phyloP scores from a whole-genome alignment of 2,113 vertebrate genomes.

The Zosterops lateralis region DNA sequence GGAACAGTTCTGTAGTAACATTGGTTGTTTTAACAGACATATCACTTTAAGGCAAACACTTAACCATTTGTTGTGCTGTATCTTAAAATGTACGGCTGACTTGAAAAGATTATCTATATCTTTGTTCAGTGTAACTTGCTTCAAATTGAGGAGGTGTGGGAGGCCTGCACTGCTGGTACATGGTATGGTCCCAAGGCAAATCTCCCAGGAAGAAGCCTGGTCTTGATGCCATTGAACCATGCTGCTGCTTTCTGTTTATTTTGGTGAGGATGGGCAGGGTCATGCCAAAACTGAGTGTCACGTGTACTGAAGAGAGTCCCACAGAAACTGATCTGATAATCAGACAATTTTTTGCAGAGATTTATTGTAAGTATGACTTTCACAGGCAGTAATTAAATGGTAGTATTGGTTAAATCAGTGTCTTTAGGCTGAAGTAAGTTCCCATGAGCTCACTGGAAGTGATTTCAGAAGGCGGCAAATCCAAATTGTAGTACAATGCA shows the following conservation, averaged over 20 bases:
- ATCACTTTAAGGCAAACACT: neutral
- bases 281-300: neutral
- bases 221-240: neutral
- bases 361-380: neutral
- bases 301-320: neutral
- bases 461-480: neutral
- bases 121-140: neutral
- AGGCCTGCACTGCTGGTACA: neutral
- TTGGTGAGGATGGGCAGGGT: neutral
- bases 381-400: neutral
- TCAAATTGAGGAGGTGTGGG: neutral
- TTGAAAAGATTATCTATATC: neutral
- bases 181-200: neutral
- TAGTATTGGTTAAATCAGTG: neutral
- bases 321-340: neutral
- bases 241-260: neutral
- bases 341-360: neutral
- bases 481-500: neutral
- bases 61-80: neutral
- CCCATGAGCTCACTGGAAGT: neutral
- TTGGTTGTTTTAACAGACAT: neutral
- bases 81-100: neutral
- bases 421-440: neutral
- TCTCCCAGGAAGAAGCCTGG: neutral
- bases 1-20: neutral